phyloP scores from a whole-genome alignment of 1,140 invertebrate species.

The Lepidurus apus region DNA sequence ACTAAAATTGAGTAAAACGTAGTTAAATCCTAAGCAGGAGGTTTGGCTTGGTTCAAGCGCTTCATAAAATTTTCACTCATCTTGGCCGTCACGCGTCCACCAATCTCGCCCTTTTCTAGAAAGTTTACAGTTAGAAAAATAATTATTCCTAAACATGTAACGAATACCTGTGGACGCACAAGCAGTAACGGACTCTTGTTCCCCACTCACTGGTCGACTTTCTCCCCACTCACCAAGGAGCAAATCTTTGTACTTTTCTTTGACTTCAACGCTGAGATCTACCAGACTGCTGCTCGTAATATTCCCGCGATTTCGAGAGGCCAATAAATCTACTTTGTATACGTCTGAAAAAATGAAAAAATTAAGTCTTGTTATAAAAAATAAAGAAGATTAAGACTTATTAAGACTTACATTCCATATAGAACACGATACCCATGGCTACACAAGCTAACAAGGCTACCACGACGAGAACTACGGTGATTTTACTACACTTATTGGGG shows the following conservation, averaged over 20 bases:
- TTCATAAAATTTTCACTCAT: constrained; percentile 1
- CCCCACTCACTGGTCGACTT: background rate
- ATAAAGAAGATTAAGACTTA: background rate
- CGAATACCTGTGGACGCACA: background rate
- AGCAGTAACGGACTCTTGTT: background rate
- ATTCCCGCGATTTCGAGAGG: background rate
- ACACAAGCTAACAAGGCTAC: constrained; percentile 8
- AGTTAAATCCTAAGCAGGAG: background rate
- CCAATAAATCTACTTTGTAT: background rate
- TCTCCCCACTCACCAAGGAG: background rate
- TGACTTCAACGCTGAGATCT: background rate
- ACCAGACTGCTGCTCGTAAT: background rate
- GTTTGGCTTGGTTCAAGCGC: background rate
- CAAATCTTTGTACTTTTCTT: background rate
- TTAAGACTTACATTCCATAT: constrained; percentile 25
- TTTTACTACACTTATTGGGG: background rate
- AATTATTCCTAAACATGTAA: background rate
- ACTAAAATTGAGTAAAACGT: too few relatives aligned
- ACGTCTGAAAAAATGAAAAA: background rate
- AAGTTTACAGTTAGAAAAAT: background rate
- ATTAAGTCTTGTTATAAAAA: background rate
- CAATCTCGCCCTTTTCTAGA: background rate
- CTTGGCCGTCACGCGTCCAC: background rate
- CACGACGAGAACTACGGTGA: constrained; percentile 16
- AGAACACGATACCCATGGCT: constrained; percentile 10